Evolutionary conservation across 2,113 vertebrate genomes (phyloP), one percentile per base, ranked within the genome.

Genomic region (Trematomus loennbergii): DNA sequence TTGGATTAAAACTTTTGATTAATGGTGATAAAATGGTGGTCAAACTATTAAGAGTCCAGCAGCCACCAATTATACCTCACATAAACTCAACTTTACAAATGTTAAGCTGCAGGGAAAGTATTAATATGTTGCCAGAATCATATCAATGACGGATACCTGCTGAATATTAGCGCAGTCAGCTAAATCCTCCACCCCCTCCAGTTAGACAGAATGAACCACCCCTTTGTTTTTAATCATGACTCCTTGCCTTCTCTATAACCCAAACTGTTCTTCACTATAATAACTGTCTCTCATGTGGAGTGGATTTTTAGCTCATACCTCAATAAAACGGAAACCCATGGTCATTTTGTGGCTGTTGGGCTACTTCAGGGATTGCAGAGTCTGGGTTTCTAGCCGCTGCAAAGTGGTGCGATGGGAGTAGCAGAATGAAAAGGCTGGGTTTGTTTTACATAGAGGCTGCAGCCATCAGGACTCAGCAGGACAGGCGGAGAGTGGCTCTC

Each of bases 391-490:
- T 55, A 69, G 70, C 73, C 52, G 48, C 58, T 54, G 73, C 64
- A 36, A 78, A 84, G 85, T 58, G 71, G 82, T 86, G 83, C 49
- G 69, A 90, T 87, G 89, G 84, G 77, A 88, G 87, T 66, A 78
- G 92, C 88, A 79, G 89, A 94, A 93, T 93, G 92, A 94, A 94
- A 94, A 92, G 91, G 68, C 85, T 59, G 88, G 85, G 90, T 93
- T 94, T 94, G 90, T 92, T 95, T 95, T 94, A 93, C 90, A 94
- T 94, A 93, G 94, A 94, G 91, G 89, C 92, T 88, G 83, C 82
- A 90, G 88, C 92, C 91, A 87, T 91, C 89, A 87, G 86, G 87
- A 83, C 91, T 87, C 90, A 91, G 90, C 91, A 89, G 94, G 92
- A 92, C 90, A 82, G 78, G 78, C 81, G 72, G 69, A 87, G 82